Base-by-base conservation (phyloP, 2,797 vertebrate species). In the Zalophus californianus region DNA sequence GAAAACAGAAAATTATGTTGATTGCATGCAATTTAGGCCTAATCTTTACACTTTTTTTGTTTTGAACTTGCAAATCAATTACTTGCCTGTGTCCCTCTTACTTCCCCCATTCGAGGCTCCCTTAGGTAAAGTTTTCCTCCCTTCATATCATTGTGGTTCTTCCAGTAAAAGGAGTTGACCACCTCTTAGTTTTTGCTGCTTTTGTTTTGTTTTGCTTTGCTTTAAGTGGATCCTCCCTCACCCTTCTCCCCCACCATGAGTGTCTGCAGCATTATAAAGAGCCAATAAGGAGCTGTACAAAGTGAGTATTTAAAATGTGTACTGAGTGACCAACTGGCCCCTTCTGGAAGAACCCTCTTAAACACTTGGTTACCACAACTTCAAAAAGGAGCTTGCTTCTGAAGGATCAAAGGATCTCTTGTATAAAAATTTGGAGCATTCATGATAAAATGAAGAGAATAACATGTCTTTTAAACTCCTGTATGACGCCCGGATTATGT, bases 381-480 rank as follows among this genome's bases (percentile, higher is more conserved):
- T 96, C 94, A 90, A 68, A 95, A 95, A 58, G 78, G 44, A n/a
- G 15, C 90, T 96, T 77, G 60, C 94, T 96, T 85, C 79, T 73
- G 48, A 75, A 35, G 13, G 66, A 88, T 97, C 88, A 96, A 96
- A 95, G 87, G 64, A 41, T 35, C 54, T 78, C 86, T 95, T 95
- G 79, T 86, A 54, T 80, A 44, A 86, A 64, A 60, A 91, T 92
- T 78, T 50, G 64, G 95, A 87, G 44, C 70, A 66, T 50, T 90
- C 35, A n/a, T 23, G 70, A 7, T 25, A 16, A 90, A 79, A 77
- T 41, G 83, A 95, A 91, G 86, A 73, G 77, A 91, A n/a, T 56
- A 64, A 83, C 75, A 62, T 82, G 29, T 50, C 44, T 86, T 94
- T 95, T 68, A 79, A 64, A 38, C 68, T 93, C n/a, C 80, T 72